Evolutionary conservation across 2,888 invertebrate genomes (phyloP), one percentile per base, ranked within the genome.

Genomic region (Oxyteleia sp.): DNA sequence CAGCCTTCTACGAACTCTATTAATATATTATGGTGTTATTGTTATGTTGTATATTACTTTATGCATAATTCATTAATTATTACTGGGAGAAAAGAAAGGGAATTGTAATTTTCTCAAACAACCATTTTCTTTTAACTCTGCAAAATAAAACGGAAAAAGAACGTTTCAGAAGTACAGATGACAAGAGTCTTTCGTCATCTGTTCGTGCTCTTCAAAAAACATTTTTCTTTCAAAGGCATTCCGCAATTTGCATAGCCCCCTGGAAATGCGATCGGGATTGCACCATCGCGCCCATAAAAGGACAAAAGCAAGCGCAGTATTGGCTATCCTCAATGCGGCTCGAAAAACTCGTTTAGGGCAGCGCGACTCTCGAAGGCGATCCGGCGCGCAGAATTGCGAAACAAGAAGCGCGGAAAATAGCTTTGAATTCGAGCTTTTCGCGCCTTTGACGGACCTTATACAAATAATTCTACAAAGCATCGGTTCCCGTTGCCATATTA

Each of bases 171-270:
- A n/a, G n/a, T n/a, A n/a, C n/a, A n/a, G n/a, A n/a, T n/a, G n/a
- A n/a, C n/a, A n/a, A n/a, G 98, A 16, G 29, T 41, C 10, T 41
- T 69, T 43, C 26, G 35, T 26, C 41, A 47, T 23, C 32, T 20
- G n/a, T 8, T 43, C 47, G 26, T 15, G 7, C 4, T 45, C 35
- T 7, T 41, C 15, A 8, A 61, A 66, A 63, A 61, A 61, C 41
- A 23, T 66, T 71, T 38, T 59, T 69, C 63, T 69, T 64, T 64
- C 51, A 61, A 63, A 63, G 53, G 57, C 57, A 55, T 66, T 61
- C 43, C 23, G n/a, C 57, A 35, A 83, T 83, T 84, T 84, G 26
- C 64, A 84, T 79, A 74, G 55, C 68, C 23, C 57, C 66, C 45
- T 75, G 63, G 64, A 84, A 79, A 75, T 23, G 49, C 53, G 75